Evolutionary conservation across 2,888 invertebrate species (phyloP).

Genomic region (Schizotus pectinicornis): DNA sequence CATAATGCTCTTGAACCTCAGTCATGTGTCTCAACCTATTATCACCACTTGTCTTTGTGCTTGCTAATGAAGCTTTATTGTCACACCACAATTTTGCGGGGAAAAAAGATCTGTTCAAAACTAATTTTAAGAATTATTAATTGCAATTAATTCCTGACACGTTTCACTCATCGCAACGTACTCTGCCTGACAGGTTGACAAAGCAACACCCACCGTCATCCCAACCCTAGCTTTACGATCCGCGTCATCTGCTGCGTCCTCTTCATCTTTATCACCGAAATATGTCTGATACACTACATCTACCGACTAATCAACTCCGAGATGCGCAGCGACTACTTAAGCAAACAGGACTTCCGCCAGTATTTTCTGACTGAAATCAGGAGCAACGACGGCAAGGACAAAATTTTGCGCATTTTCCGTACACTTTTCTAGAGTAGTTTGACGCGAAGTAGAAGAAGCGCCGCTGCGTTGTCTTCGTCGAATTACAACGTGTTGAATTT

Average conservation of each 20-base stretch:
- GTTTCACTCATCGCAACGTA: no score
- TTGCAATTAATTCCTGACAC: no score
- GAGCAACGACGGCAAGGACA: constrained; percentile 44
- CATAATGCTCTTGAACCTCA: no score
- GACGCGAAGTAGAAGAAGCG: constrained; percentile 23
- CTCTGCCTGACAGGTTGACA: no score
- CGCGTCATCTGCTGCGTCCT: constrained; percentile 56
- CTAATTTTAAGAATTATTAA: no score
- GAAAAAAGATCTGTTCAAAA: no score
- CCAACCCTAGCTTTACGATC: constrained; percentile 54
- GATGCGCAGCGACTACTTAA: constrained; percentile 51
- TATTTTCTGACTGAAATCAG: constrained; percentile 48
- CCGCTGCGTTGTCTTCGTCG: constrained; percentile 35
- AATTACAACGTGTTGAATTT: constrained; percentile 47
- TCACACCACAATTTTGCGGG: no score
- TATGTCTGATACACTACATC: constrained; percentile 55
- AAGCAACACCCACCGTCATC: constrained; percentile 4
- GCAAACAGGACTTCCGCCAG: constrained; percentile 48
- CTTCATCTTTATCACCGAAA: constrained; percentile 55
- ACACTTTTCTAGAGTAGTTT: constrained; percentile 5
- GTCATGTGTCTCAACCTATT: no score
- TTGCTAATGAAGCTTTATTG: no score
- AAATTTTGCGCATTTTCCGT: constrained; percentile 45
- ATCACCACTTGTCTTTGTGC: no score
- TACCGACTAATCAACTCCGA: constrained; percentile 55